Evolutionary conservation across 2,888 invertebrate genomes (phyloP), one percentile per base, ranked within the genome.

Genomic region (Peribatodes rhomboidaria): DNA sequence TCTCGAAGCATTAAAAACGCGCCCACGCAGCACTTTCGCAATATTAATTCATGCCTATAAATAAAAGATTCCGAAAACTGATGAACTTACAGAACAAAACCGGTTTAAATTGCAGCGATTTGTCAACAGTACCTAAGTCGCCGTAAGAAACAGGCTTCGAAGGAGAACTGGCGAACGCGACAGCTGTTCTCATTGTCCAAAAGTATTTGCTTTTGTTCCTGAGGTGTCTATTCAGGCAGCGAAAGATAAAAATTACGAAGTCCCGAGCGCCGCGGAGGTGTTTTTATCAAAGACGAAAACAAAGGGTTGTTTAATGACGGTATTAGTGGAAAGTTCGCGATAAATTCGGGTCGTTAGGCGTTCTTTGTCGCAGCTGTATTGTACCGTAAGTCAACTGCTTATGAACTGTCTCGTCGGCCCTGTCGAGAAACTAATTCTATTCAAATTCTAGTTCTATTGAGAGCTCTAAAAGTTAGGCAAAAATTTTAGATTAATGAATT

Each of bases 271-370:
- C 80, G 82, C 80, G 78, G 79, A 82, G 82, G 82, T 85, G 87
- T 90, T 92, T 91, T 91, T 91, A 90, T 90, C 90, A 91, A 88
- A 85, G 87, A 82, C 81, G 82, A 86, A 90, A 90, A 91, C 90
- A 92, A 91, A 90, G 90, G 90, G 87, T 87, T 90, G 89, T 90
- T 90, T 90, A 90, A 92, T 92, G 90, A 88, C 83, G 88, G 89
- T 88, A 89, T 92, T 91, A 91, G 91, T 88, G 87, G 88, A 90
- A 89, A 91, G 90, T 90, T 90, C 87, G 84, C 88, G 88, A 91
- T 92, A 89, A 91, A 92, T 92, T 92, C 82, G 81, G 84, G 85
- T 90, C 90, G 87, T 92, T 91, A 89, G 80, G 81, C 83, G 84
- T 86, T 86, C 89, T 90, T 91, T 91, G 90, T 90, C 87, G 86